Evolutionary conservation across 1,140 invertebrate genomes (phyloP), one percentile per base, ranked within the genome.

Genomic region (Agraylea sexmaculata): DNA sequence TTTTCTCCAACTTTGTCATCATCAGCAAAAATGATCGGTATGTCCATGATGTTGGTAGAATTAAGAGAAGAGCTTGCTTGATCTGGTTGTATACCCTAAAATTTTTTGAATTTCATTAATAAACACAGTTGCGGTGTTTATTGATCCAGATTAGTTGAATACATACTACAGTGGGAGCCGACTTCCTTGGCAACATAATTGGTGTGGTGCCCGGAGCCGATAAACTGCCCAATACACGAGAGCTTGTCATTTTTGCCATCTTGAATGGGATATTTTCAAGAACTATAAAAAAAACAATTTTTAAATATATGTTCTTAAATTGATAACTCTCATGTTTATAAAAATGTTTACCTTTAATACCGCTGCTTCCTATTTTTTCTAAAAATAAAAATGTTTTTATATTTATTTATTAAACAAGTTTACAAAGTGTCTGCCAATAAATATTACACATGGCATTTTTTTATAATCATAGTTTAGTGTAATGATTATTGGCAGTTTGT

Each of bases 1-100:
- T 15, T 12, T 12, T 30, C n/a, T 5, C 29, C 11, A 4, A 30
- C 15, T 42, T 47, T 50, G 25, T 43, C 42, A 32, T 50, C 48
- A 35, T 50, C 48, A 13, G 48, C 48, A 32, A 50, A 50, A 36
- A 50, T 45, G 11, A 50, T 50, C n/a, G 48, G 48, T 8, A 50
- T 43, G 19, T 50, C 48, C 48, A 50, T 46, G 15, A 50, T 50
- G 31, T 50, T 47, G 2, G 48, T 43, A 17, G 47, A 19, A 10
- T 25, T 42, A 34, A 49, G 39, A 6, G 46, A 23, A 3, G 39
- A 39, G 23, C 23, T 25, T 31, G 13, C 6, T 31, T 31, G 13
- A 15, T 31, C 7, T 7, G 6, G 13, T 10, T 10, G 13, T 31
- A 11, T 10, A 8, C 6, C 13, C 13, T 8, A 31, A 31, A 8